Evolutionary conservation across 2,888 invertebrate species (phyloP), one percentile per base, ranked within the genome.

Genomic region (Drosophila cognata): DNA sequence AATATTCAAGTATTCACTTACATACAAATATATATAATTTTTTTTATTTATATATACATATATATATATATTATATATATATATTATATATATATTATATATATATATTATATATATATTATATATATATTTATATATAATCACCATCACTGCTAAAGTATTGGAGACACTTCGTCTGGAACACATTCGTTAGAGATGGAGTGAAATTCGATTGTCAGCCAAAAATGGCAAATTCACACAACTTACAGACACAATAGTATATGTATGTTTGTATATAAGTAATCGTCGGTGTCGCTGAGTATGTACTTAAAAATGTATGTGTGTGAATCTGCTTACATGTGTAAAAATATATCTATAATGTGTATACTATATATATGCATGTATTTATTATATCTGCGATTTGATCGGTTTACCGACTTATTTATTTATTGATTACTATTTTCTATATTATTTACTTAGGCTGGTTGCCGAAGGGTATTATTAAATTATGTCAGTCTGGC

Each of bases 101-200:
- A 48, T 13, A 25, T 29, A 48, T 25, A 41, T n/a, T 29, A 21
- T 5, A 13, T 35, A 36, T 35, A 21, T 25, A 35, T 25, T 25
- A 28, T n/a, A 29, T 29, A 43, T 6, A 16, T 35, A 48, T 36
- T 25, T 25, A 35, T 25, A 48, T 13, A 25, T 25, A 48, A 25
- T 29, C 33, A 66, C 50, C 38, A 58, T 38, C 48, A 50, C 36
- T 31, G 16, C 18, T 25, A 33, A 29, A 58, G 48, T 51, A 68
- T 59, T 74, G 72, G 75, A 74, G 72, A 73, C 72, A 68, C 38
- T 35, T 51, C 43, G 72, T 73, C 72, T 73, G 69, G 50, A 56
- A 43, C 46, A 66, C n/a, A 41, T 43, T 74, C 36, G 48, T 35
- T 61, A 38, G 72, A 71, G 72, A 72, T 70, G 72, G 70, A 70